Evolutionary conservation across 2,888 invertebrate genomes (phyloP).

Genomic region (Sinelater perroti): DNA sequence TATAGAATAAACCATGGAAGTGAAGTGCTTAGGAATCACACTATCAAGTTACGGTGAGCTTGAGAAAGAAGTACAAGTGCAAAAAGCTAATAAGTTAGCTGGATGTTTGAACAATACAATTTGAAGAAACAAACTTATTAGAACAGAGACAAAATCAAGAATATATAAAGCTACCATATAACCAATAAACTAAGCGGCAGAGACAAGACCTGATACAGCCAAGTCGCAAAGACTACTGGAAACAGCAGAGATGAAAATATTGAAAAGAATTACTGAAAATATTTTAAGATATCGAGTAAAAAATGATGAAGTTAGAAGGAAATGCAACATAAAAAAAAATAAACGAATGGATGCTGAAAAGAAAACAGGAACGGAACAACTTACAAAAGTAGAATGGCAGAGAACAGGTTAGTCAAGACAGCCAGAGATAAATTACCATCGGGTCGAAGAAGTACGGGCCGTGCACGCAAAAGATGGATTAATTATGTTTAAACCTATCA

Average conservation of each 20-base stretch:
- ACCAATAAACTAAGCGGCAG: not conserved
- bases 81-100: slow-evolving; percentile 12
- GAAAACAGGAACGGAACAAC: slow-evolving; percentile 5
- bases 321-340: slow-evolving; percentile 11
- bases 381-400: too few species aligned
- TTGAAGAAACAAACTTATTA: slow-evolving; percentile 12
- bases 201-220: not conserved
- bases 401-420: too few species aligned
- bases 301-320: slow-evolving; percentile 5
- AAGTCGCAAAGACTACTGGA: not conserved
- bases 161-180: too few species aligned
- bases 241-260: slow-evolving; percentile 2
- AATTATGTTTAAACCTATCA: too few species aligned
- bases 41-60: not conserved
- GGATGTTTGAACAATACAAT: slow-evolving; percentile 8
- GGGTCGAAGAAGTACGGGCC: too few species aligned
- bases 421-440: too few species aligned
- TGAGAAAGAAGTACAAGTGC: slow-evolving; percentile 6
- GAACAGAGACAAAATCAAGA: slow-evolving; percentile 11
- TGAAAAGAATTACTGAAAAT: slow-evolving; percentile 9
- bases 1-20: slow-evolving; percentile 1
- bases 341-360: slow-evolving; percentile 12
- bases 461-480: too few species aligned
- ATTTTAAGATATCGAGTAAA: not conserved
- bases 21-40: slow-evolving; percentile 4